Evolutionary conservation across 2,113 vertebrate genomes (phyloP).

Genomic region (Thunnus maccoyii): DNA sequence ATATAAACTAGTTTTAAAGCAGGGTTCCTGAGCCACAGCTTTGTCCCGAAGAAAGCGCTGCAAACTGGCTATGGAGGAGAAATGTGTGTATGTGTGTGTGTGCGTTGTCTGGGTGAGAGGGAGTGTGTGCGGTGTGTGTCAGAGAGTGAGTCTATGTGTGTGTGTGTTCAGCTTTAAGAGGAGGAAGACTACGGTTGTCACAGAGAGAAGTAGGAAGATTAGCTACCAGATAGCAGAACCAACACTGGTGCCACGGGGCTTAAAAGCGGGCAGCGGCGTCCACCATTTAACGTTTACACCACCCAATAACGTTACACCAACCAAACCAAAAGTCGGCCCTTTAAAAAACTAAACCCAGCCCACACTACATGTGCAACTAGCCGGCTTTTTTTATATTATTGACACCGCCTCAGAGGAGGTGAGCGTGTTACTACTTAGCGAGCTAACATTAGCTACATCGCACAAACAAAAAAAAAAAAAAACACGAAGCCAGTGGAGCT

Average conservation of each 20-base stretch:
- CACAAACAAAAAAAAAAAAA: constrained; percentile 65
- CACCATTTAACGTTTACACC: constrained; percentile 51
- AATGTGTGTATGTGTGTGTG: constrained; percentile 13
- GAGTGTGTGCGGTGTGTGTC: constrained; percentile 64
- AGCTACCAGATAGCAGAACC: constrained; percentile 89
- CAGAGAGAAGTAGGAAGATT: constrained; percentile 84
- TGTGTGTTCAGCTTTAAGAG: constrained; percentile 87
- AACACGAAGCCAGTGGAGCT: constrained; percentile 63
- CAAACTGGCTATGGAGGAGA: constrained; percentile 25
- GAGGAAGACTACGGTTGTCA: constrained; percentile 85
- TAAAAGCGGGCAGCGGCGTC: constrained; percentile 67
- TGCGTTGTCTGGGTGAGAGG: constrained; percentile 50
- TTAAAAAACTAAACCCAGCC: constrained; percentile 78
- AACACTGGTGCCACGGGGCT: constrained; percentile 84
- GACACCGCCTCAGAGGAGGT: constrained; percentile 71
- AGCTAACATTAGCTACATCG: constrained; percentile 76
- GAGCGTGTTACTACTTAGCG: constrained; percentile 75
- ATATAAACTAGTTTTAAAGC: constrained; percentile 16
- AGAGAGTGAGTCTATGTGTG: constrained; percentile 54
- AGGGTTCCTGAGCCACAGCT: constrained; percentile 26
- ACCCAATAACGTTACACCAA: constrained; percentile 43
- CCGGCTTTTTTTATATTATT: constrained; percentile 76
- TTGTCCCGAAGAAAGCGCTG: constrained; percentile 43
- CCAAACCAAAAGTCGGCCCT: constrained; percentile 74
- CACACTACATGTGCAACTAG: constrained; percentile 73